Conservation (phyloP, 1,140 invertebrate species). For the Delia radicum region DNA sequence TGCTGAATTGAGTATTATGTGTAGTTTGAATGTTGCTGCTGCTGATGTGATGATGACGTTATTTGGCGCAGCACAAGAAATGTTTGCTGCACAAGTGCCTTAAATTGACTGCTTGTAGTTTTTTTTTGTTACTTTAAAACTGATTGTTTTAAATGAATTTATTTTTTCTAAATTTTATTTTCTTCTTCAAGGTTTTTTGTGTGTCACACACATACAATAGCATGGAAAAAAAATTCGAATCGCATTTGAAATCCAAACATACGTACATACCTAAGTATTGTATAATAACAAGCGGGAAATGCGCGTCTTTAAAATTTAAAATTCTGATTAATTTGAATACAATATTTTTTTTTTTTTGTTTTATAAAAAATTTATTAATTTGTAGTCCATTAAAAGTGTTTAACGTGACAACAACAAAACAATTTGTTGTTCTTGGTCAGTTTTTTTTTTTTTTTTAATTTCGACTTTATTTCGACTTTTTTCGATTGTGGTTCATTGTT, state of each 20-base stretch:
- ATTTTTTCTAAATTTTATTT: background rate
- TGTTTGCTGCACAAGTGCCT: background rate
- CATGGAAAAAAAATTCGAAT: background rate
- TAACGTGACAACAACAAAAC: too few species aligned
- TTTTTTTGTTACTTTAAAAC: background rate
- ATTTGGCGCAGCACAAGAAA: background rate
- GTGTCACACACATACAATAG: background rate
- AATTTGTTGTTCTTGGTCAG: background rate
- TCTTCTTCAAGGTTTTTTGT: slow-evolving; percentile 33
- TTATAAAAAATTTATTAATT: background rate
- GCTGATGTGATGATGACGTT: background rate
- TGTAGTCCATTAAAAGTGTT: background rate
- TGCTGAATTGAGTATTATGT: background rate
- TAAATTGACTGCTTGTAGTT: background rate
- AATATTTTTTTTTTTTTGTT: background rate
- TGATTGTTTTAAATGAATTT: background rate
- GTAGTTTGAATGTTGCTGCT: background rate
- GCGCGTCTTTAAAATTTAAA: background rate
- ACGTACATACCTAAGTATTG: background rate
- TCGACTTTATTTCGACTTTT: too few species aligned
- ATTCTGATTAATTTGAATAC: slow-evolving; percentile 29
- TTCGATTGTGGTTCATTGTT: too few species aligned
- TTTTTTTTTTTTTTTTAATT: background rate
- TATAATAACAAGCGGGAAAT: background rate
- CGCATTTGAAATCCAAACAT: background rate